These are phyloP conservation scores for Temnothorax longispinosus DNA, from an alignment of 1,140 invertebrate species.

Conservation along the genomic window DNA sequence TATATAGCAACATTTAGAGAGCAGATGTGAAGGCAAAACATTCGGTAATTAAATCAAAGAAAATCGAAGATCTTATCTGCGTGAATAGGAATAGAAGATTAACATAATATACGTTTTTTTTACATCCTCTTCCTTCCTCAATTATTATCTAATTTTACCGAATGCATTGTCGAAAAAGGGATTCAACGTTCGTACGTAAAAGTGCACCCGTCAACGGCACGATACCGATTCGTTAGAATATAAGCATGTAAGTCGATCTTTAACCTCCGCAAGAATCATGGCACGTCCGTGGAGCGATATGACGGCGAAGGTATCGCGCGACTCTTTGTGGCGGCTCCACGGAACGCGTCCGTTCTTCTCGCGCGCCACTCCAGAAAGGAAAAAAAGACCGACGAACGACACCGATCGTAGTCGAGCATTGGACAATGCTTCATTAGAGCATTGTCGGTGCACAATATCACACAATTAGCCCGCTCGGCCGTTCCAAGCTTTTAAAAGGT, in stretches of 20 bases:
- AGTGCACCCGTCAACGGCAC: constrained; percentile 26
- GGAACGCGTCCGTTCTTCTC: constrained; percentile 66
- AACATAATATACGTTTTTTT: background rate
- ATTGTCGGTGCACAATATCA: constrained; percentile 84
- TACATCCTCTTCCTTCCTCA: background rate
- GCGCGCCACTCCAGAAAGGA: constrained; percentile 19
- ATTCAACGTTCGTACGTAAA: constrained; percentile 9
- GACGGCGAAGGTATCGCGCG: constrained; percentile 66
- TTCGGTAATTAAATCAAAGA: background rate
- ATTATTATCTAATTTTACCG: background rate
- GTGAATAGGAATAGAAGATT: background rate
- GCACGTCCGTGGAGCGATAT: constrained; percentile 59
- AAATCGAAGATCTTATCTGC: background rate
- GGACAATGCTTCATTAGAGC: constrained; percentile 85
- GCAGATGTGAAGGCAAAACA: background rate
- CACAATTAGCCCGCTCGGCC: constrained; percentile 83
- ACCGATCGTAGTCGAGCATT: constrained; percentile 69
- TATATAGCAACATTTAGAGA: background rate
- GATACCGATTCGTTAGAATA: constrained; percentile 67
- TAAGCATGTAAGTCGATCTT: constrained; percentile 54
- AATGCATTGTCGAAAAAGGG: background rate
- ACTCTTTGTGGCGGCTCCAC: constrained; percentile 62
- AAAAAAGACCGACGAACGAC: constrained; percentile 63
- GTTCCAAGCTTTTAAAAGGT: constrained; percentile 79
- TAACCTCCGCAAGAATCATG: constrained; percentile 53